phyloP scores from a whole-genome alignment of 2,113 vertebrate species.

The Pterophyllum scalare region DNA sequence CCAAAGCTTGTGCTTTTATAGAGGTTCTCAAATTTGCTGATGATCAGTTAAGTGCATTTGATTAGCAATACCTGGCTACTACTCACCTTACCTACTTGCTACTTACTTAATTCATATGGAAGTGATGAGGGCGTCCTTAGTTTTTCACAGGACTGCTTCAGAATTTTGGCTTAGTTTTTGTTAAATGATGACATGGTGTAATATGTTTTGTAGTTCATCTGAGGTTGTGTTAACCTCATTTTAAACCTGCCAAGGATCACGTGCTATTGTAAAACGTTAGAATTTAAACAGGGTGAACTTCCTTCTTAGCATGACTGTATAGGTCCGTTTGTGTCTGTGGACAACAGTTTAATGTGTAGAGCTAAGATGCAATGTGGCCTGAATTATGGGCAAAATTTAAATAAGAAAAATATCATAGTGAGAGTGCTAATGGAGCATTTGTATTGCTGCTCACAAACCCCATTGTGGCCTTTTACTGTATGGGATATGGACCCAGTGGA shows the following conservation, averaged over 20 bases:
- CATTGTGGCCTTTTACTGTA: conserved; percentile 26
- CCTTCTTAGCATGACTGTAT: not conserved
- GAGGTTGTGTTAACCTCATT: not conserved
- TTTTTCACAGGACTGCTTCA: too few species aligned
- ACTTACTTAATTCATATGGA: too few species aligned
- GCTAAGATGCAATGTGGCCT: not conserved
- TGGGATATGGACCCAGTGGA: conserved; percentile 17
- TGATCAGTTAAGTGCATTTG: too few species aligned
- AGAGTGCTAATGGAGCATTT: not conserved
- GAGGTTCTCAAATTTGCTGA: too few species aligned
- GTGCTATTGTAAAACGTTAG: not conserved
- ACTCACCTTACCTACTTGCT: too few species aligned
- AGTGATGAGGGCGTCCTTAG: too few species aligned
- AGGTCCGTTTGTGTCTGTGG: not conserved
- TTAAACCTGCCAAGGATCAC: not conserved
- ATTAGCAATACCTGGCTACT: too few species aligned
- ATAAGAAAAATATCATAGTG: conserved; percentile 5
- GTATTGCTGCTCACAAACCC: conserved; percentile 22
- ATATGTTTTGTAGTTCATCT: not conserved
- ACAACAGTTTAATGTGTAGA: not conserved
- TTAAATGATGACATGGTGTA: not conserved
- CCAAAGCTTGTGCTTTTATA: too few species aligned
- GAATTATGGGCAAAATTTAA: conserved; percentile 8
- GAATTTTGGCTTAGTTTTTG: too few species aligned
- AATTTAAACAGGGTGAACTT: too few species aligned